phyloP scores from a whole-genome alignment of 1,140 invertebrate species.

The Drosophila bocqueti region DNA sequence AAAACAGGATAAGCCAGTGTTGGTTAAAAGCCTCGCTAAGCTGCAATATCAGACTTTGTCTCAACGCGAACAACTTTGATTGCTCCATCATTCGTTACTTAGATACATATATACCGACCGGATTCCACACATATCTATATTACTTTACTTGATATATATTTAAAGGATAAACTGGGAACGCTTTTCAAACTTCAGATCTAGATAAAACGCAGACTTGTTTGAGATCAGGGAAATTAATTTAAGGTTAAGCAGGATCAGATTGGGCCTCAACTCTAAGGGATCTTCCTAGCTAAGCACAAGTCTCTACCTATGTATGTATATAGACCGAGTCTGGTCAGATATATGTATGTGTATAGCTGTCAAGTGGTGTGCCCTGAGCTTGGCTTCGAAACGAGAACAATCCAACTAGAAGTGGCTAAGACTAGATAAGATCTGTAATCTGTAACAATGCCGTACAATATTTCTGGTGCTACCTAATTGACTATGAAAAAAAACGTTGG shows the following conservation, averaged over 20 bases:
- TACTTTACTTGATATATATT: constrained; percentile 13
- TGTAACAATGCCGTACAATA: constrained; percentile 39
- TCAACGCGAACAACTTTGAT: constrained; percentile 38
- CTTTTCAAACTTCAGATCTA: not conserved
- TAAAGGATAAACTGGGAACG: not conserved
- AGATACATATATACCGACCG: constrained; percentile 2
- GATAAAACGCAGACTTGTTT: not conserved
- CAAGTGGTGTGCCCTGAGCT: constrained; percentile 51
- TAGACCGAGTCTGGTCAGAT: not conserved
- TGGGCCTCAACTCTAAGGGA: not conserved
- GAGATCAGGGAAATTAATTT: constrained; percentile 22
- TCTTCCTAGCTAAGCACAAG: constrained; percentile 21
- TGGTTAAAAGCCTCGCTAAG: constrained; percentile 32
- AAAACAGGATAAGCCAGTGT: constrained; percentile 27
- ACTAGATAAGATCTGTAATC: constrained; percentile 31
- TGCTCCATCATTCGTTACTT: constrained; percentile 17
- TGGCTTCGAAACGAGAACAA: constrained; percentile 45
- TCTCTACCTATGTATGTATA: constrained; percentile 23
- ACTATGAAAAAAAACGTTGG: constrained; percentile 41
- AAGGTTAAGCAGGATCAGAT: not conserved
- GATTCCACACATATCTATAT: constrained; percentile 17
- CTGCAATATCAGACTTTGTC: constrained; percentile 64
- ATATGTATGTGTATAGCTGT: constrained; percentile 6
- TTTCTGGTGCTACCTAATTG: constrained; percentile 49
- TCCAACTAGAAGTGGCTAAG: constrained; percentile 43